Base-by-base conservation (phyloP, 2,113 vertebrate species). In the Climacteris rufus region DNA sequence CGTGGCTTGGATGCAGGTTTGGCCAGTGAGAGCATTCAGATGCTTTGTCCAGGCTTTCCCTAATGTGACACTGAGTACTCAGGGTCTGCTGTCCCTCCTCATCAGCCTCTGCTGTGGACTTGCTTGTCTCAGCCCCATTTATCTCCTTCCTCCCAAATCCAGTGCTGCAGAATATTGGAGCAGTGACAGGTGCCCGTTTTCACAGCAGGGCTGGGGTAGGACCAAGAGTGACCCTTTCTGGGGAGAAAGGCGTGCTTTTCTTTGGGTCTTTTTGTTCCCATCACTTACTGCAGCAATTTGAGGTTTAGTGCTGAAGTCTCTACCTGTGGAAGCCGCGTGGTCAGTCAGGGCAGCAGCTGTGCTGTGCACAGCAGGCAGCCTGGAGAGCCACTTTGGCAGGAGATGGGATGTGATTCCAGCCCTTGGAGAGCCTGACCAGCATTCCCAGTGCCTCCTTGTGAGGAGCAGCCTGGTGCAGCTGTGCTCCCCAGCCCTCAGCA, bases 381-480 rank as follows among this genome's bases (percentile, higher is more conserved):
- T 21, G 47, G 10, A 53, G 16, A 54, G 57, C 52, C 74, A 4
- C 0, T 61, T n/a, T 70, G 59, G 81, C 47, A 74, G 83, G 71
- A 42, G 59, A 1, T n/a, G 11, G 80, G 81, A 35, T 66, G 60
- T 6, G 16, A 59, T 70, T 70, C 65, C 27, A 66, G 23, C n/a
- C 7, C 7, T 1, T 15, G 37, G 71, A 79, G 64, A 65, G 18
- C 83, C 66, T 22, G 22, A 3, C 28, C 44, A 2, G 31, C 8
- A 20, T 20, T 84, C n/a, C 87, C 33, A 61, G 68, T 56, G 50
- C 81, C 56, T 22, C 24, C 0, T 8, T 0, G n/a, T n/a, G n/a
- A n/a, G n/a, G n/a, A 0, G 52, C 42, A n/a, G 19, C 6, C 20
- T 0, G 0, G 5, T 30, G 21, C 3, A 11, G 11, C 16, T 0